Percentiles rank a stretch among this genome's conserved stretches.
Conservation (phyloP, 2,888 invertebrate genomes). For the Drosophila quinaria region DNA sequence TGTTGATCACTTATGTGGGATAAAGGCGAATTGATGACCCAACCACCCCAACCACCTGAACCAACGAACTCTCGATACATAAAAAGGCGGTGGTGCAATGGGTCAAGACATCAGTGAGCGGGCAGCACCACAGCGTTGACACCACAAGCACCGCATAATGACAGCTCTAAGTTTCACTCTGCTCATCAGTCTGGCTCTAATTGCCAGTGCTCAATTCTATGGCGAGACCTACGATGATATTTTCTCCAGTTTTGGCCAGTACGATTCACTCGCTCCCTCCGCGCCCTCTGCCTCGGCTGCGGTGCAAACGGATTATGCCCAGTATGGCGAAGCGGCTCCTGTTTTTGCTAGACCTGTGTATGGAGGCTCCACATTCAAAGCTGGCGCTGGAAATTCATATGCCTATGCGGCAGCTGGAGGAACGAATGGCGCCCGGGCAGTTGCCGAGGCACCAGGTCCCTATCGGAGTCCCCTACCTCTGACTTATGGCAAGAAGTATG, state of each 20-base stretch:
- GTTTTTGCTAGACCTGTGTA: constrained; percentile 1
- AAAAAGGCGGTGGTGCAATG: constrained; percentile 20
- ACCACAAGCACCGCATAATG: constrained; percentile 23
- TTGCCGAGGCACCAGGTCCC: constrained; percentile 27
- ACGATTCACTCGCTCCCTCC: neutral
- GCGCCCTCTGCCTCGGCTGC: neutral
- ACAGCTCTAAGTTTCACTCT: constrained; percentile 29
- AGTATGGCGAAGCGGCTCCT: neutral
- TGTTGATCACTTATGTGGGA: constrained; percentile 1
- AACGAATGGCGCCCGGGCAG: constrained; percentile 19
- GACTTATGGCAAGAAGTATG: constrained; percentile 3
- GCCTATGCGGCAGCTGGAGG: constrained; percentile 41
- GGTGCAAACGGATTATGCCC: constrained; percentile 22
- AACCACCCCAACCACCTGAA: constrained; percentile 6
- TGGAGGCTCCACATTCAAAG: neutral
- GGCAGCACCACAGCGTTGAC: constrained; percentile 4
- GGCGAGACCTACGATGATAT: constrained; percentile 34
- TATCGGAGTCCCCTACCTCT: neutral
- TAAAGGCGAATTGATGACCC: constrained; percentile 4
- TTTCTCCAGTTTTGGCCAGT: neutral
- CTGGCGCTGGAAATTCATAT: constrained; percentile 7
- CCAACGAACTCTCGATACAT: no score
- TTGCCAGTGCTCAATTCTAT: constrained; percentile 39
- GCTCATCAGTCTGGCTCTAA: constrained; percentile 36
- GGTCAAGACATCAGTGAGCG: constrained; percentile 33